Evolutionary conservation across 2,113 vertebrate species (phyloP).

Genomic region (Diadophis punctatus): DNA sequence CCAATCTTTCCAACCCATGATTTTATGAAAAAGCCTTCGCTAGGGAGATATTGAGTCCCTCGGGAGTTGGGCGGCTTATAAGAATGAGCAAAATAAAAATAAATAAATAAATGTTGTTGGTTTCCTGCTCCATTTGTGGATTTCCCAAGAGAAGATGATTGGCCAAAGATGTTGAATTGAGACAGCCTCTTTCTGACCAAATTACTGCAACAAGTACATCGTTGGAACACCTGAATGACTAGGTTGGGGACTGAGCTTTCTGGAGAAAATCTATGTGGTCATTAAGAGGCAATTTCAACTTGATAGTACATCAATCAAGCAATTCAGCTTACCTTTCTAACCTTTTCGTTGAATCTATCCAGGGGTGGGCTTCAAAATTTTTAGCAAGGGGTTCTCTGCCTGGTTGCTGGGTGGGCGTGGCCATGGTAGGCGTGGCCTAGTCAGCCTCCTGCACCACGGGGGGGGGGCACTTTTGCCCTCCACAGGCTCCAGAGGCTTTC

Average conservation of each 20-base stretch:
- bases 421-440: no score
- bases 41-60: no score
- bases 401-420: no score
- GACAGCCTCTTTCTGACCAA: not conserved
- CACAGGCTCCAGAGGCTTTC: no score
- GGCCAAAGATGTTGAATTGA: not conserved
- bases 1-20: not conserved
- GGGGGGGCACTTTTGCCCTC: no score
- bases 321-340: not conserved
- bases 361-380: no score
- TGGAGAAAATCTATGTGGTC: not conserved
- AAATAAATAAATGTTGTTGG: no score
- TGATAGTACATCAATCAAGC: not conserved
- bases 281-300: not conserved
- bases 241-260: not conserved
- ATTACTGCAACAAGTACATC: not conserved
- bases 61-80: no score
- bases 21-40: not conserved
- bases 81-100: no score
- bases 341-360: not conserved
- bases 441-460: no score
- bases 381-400: no score
- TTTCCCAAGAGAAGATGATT: not conserved
- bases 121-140: not conserved
- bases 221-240: not conserved